Percentiles rank a stretch among this genome's conserved stretches.
Conservation (phyloP, 2,797 vertebrate species). For the Acrossocheilus fasciatus region DNA sequence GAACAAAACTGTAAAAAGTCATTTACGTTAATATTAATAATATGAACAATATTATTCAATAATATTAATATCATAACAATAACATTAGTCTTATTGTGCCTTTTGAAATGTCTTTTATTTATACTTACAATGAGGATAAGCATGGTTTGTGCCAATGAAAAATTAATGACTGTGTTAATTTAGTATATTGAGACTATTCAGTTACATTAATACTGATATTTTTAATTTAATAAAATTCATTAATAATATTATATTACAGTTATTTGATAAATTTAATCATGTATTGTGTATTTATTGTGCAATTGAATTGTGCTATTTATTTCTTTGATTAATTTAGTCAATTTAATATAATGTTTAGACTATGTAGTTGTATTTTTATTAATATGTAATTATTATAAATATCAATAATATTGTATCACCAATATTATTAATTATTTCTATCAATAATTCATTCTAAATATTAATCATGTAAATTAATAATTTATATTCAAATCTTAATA, state of each 20-base stretch:
- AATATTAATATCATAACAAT: too few relatives aligned
- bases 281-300: not conserved
- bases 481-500: not conserved
- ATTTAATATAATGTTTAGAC: not conserved
- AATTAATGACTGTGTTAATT: not conserved
- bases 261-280: not conserved
- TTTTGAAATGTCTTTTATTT: not conserved
- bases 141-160: not conserved
- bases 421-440: not conserved
- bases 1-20: too few relatives aligned
- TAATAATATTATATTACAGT: not conserved
- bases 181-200: not conserved
- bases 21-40: not conserved
- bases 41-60: too few relatives aligned
- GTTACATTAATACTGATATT: not conserved
- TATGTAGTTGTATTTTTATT: not conserved
- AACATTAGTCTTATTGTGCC: not conserved
- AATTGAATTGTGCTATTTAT: too few relatives aligned
- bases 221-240: not conserved
- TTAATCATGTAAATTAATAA: not conserved
- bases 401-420: not conserved
- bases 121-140: not conserved
- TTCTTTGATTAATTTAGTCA: not conserved
- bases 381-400: not conserved
- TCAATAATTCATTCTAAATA: not conserved